phyloP scores from a whole-genome alignment of 2,113 vertebrate species.

The Tyrannus savana region DNA sequence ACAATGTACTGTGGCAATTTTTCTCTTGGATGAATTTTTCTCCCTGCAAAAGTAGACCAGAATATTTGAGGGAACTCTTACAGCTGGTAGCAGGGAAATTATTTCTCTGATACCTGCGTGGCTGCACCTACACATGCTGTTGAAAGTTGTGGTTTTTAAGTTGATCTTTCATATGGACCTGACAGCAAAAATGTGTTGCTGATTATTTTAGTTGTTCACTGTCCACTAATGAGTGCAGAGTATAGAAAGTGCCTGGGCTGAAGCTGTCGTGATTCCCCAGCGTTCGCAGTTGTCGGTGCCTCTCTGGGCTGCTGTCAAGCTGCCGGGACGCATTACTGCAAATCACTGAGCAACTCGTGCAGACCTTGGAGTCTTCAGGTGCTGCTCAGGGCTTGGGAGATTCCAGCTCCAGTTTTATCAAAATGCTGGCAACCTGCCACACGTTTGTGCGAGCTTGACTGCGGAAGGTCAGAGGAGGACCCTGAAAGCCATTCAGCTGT shows the following conservation, averaged over 20 bases:
- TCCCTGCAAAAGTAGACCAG: not conserved
- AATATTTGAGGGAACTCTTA: not conserved
- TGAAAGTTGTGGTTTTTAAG: not conserved
- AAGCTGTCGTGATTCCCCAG: not conserved
- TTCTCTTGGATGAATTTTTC: not conserved
- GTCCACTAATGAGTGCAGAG: not conserved
- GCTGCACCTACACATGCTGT: not conserved
- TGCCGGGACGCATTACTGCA: not conserved
- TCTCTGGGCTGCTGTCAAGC: not conserved
- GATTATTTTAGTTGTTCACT: not conserved
- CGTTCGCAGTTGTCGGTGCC: accelerated
- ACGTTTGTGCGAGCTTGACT: not conserved
- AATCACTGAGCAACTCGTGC: not conserved
- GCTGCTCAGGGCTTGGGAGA: not conserved
- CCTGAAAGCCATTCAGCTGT: not conserved
- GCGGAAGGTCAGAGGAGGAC: not conserved
- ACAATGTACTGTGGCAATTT: not conserved
- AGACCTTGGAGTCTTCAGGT: not conserved
- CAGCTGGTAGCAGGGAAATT: not conserved
- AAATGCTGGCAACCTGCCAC: not conserved
- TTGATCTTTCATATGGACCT: not conserved
- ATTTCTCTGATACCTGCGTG: not conserved
- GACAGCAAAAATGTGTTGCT: not conserved
- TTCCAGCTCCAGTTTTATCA: not conserved
- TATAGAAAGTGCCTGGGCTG: not conserved